Evolutionary conservation across 2,888 invertebrate genomes (phyloP).

Genomic region (Chesias legatella): DNA sequence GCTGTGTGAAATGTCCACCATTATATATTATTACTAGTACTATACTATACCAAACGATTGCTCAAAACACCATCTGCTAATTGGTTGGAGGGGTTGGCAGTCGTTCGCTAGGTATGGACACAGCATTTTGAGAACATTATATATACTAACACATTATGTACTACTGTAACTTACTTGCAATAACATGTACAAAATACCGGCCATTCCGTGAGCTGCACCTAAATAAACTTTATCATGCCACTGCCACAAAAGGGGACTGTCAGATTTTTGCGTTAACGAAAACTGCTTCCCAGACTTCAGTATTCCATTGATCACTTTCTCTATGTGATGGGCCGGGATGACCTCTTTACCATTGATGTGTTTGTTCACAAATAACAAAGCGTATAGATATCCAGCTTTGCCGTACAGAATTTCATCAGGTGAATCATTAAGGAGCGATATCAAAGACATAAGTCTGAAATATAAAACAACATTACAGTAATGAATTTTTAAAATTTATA

Average conservation of each 20-base stretch:
- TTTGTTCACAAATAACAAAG: constrained; percentile 87
- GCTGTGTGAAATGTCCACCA: no score
- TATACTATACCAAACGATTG: no score
- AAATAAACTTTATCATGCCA: constrained; percentile 94
- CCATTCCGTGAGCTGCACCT: constrained; percentile 94
- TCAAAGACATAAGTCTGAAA: constrained; percentile 80
- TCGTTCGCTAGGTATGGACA: no score
- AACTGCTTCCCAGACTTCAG: constrained; percentile 83
- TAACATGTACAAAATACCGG: constrained; percentile 91
- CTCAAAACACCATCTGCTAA: no score
- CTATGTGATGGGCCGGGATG: constrained; percentile 80
- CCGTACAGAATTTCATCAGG: constrained; percentile 94
- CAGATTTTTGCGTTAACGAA: constrained; percentile 72
- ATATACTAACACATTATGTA: no score
- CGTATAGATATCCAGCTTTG: constrained; percentile 89
- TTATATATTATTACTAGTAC: no score
- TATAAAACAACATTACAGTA: constrained; percentile 4
- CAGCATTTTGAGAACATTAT: neutral
- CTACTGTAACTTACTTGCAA: constrained; percentile 84
- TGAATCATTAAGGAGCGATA: constrained; percentile 75
- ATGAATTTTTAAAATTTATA: neutral
- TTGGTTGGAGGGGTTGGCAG: no score
- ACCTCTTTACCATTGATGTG: constrained; percentile 79
- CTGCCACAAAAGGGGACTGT: constrained; percentile 87
- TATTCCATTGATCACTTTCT: constrained; percentile 82